These are phyloP conservation scores for Eupithecia subfuscata DNA, from an alignment of 2,888 invertebrate species.

Conservation along the genomic window DNA sequence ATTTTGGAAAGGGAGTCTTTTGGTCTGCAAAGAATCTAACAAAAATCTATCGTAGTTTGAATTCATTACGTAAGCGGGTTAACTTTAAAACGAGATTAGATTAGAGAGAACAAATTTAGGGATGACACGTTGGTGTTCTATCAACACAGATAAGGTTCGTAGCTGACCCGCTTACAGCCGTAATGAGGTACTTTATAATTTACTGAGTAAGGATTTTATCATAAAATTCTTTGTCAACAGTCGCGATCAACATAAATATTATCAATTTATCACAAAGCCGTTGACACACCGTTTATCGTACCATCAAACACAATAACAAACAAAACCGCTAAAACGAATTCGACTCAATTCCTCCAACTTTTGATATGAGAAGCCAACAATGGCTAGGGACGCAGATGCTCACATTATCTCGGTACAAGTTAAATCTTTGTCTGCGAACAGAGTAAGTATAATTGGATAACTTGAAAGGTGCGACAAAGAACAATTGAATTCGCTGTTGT, in stretches of 20 bases:
- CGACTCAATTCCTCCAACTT: constrained; percentile 42
- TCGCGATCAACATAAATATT: neutral
- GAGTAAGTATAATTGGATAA: constrained; percentile 72
- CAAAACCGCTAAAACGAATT: constrained; percentile 38
- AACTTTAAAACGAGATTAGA: too few relatives aligned
- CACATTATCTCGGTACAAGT: constrained; percentile 65
- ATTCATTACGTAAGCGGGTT: too few relatives aligned
- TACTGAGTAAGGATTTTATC: neutral
- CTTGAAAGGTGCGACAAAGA: constrained; percentile 69
- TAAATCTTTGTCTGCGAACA: constrained; percentile 63
- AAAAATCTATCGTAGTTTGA: too few relatives aligned
- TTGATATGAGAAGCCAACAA: constrained; percentile 52
- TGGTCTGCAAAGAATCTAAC: too few relatives aligned
- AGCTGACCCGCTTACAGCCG: too few relatives aligned
- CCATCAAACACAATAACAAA: constrained; percentile 15
- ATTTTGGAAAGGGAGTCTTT: too few relatives aligned
- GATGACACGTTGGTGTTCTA: too few relatives aligned
- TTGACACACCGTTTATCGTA: constrained; percentile 2
- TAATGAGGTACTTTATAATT: neutral
- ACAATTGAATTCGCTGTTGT: constrained; percentile 62
- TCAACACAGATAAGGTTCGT: too few relatives aligned
- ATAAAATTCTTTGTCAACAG: neutral
- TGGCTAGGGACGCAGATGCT: constrained; percentile 61
- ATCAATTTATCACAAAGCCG: neutral
- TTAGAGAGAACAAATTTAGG: too few relatives aligned